Evolutionary conservation across 2,797 vertebrate species (phyloP), one percentile per base, ranked within the genome.

Genomic region (Anas bernieri): DNA sequence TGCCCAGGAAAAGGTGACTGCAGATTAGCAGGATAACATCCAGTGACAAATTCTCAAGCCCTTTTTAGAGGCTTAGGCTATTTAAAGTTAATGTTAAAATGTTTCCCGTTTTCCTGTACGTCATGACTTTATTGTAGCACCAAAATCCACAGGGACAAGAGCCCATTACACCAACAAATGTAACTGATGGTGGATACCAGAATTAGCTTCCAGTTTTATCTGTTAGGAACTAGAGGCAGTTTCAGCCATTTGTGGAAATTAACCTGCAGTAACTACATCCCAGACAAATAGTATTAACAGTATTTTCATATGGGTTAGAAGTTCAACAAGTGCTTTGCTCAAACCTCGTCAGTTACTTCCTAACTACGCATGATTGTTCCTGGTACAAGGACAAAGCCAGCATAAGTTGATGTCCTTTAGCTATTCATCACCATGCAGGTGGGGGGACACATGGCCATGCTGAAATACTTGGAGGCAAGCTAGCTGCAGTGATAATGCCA

Each of bases 391-490:
- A 54, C 3, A 1, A 52, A 41, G 80, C 17, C 28, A 7, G 31
- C 4, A 0, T 20, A 21, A 46, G 63, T 5, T 45, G 43, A 20
- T 3, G 17, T 45, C 23, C 30, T 18, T 43, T 23, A 74, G 7
- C 18, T n/a, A 33, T 18, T 41, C 9, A 6, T 41, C 43, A 13
- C n/a, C 9, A 1, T 1, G 12, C 15, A 30, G 17, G 15, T 37
- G 39, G 33, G 62, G 17, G 52, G n/a, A 23, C 10, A 11, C 2
- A 0, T 1, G 31, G 17, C 31, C 17, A 3, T 7, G 55, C 33
- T 12, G 8, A 56, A 78, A 52, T 9, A 21, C 35, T 43, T 20
- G 2, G 3, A 54, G 80, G 28, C 54, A 17, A 23, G 28, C 13
- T 20, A 13, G 18, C 66, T 13, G 67, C 33, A 46, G 72, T 17